Evolutionary conservation across 2,888 invertebrate species (phyloP), one percentile per base, ranked within the genome.

Genomic region (Corythucha ciliata): DNA sequence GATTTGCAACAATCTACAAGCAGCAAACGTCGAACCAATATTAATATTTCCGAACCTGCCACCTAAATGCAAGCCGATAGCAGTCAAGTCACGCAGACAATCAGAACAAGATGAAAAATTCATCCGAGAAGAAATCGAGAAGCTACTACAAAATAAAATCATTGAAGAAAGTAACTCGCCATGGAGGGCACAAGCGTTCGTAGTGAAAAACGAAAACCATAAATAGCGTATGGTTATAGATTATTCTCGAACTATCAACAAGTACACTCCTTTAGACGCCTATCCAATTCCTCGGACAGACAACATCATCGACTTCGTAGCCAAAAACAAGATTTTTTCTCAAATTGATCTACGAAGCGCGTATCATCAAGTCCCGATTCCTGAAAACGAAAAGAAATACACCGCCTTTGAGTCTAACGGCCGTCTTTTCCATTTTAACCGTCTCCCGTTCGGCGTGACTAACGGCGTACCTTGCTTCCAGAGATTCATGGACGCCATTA

Each of bases 111-210:
- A 48, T 27, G 26, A n/a, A 5, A 1, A 12, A 39, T 48, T 48
- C 21, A 40, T 48, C 27, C 16, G 37, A 20, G 2, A 4, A 10
- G 29, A 48, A 40, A 25, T 48, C 2, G 29, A 39, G 3, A 20
- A 40, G 40, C 27, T 40, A 26, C 32, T 48, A 2, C 20, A 22
- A 3, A 40, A 25, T 10, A 40, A 32, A 16, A 40, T 40, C 3
- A 48, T 48, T 7, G 32, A 48, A 21, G 29, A 25, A 24, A 47
- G 47, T 21, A 16, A 39, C 12, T 39, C 48, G 1, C 48, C 48
- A 2, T 48, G 48, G 48, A 25, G 48, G 7, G 48, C 39, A 5
- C 48, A 48, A 26, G 39, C 39, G 14, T 27, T 48, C 25, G 36
- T 47, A 32, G 25, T 42, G n/a, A 8, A 7, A 36, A 36, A 14